Base-by-base conservation (phyloP, 2,797 vertebrate species). In the Poeciliopsis presidionis region DNA sequence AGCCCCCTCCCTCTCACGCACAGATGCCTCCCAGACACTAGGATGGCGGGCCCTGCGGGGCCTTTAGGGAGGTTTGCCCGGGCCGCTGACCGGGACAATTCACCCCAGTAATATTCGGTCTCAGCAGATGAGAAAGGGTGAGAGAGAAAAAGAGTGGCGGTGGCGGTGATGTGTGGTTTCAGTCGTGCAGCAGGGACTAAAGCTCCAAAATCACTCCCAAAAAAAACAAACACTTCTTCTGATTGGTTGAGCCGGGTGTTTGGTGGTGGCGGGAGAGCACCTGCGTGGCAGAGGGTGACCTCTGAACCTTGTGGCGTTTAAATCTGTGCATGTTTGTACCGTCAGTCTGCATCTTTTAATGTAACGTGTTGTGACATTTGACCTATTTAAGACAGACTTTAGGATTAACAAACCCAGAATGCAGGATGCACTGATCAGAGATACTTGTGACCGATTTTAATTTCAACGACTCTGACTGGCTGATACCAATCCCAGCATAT, bases 11-110 rank as follows among this genome's bases (percentile, higher is more conserved):
- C 49, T 92, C 84, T 93, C 83, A 82, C 91, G 87, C 87, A 85
- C 94, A 94, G 93, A 95, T 94, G 81, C 91, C 87, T 90, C 86
- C 79, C 91, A 84, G 89, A 91, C 86, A 93, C 89, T 92, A 93
- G 89, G 93, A 91, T 89, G 92, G 83, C 86, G 67, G 72, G 86
- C 83, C 92, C 92, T 82, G 80, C 69, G 30, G 88, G 88, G 91
- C 87, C 82, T 86, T 90, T 95, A 94, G 92, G 92, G 89, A 93
- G 87, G 85, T 76, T 85, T 88, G 93, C 87, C 57, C 5, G 1
- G 90, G 81, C 88, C 87, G 87, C 92, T 91, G 92, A 92, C 82
- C 92, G 91, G 92, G 88, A 92, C 90, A 86, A 86, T 94, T 92
- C 87, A 80, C 77, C 77, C 88, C 80, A 9, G 65, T n/a, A 78